A percentile compares a stretch with the other conserved stretches of the same genome.
Evolutionary conservation across 1,140 invertebrate genomes (phyloP).

Genomic region (Lamellibrachia luymesi): DNA sequence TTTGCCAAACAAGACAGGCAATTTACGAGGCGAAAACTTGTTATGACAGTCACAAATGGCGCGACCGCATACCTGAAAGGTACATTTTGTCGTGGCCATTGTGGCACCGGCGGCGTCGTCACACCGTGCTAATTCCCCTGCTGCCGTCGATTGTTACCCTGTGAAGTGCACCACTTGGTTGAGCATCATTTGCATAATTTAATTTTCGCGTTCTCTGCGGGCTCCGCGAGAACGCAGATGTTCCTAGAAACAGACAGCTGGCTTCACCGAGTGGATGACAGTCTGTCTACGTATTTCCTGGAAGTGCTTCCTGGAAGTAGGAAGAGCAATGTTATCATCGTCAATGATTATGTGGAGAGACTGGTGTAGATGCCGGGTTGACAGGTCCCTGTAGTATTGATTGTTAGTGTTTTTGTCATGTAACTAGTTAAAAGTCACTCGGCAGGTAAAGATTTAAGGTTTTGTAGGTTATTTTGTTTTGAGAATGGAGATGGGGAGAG

Average conservation of each 20-base stretch:
- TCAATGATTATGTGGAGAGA: neutral
- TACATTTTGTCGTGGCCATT: neutral
- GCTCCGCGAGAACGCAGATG: neutral
- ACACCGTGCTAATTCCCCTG: neutral
- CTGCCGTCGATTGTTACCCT: neutral
- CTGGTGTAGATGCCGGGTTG: neutral
- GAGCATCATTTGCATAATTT: neutral
- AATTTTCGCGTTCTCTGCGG: neutral
- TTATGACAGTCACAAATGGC: neutral
- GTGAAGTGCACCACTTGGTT: neutral
- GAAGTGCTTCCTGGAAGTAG: neutral
- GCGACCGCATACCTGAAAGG: neutral
- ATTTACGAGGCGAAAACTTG: conserved; percentile 4
- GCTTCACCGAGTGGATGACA: neutral
- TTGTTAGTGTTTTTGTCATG: neutral
- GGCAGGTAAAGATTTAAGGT: neutral
- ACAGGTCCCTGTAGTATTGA: neutral
- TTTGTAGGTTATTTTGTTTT: neutral
- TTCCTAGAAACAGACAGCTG: conserved; percentile 4
- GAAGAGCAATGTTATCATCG: neutral
- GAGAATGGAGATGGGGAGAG: neutral
- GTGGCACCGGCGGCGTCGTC: neutral
- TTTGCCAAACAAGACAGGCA: neutral
- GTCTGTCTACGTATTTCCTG: neutral
- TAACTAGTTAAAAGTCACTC: neutral